Conservation (phyloP, 2,797 vertebrate species). For the Simalia tracyae region DNA sequence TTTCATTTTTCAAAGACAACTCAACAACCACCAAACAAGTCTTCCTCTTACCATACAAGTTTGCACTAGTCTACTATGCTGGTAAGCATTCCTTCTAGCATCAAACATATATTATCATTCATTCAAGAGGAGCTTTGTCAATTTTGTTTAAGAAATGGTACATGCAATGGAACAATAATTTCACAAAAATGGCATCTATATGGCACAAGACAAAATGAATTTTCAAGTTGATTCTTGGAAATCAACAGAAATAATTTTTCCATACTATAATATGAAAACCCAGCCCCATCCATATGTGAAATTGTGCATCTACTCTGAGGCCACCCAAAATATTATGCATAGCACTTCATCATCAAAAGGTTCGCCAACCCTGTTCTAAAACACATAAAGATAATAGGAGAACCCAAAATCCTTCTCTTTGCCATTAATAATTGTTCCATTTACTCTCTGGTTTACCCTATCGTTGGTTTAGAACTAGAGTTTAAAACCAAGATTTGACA, state of each 20-base stretch:
- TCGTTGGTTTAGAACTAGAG: background rate
- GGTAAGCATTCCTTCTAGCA: background rate
- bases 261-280: background rate
- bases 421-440: background rate
- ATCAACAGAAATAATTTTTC: background rate
- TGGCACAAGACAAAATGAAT: background rate
- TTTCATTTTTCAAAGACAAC: background rate
- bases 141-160: background rate
- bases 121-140: background rate
- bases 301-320: background rate
- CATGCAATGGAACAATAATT: background rate
- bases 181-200: background rate
- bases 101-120: background rate
- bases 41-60: background rate
- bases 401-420: background rate
- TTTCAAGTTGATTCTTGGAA: background rate
- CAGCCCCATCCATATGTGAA: background rate
- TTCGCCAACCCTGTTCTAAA: background rate
- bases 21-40: background rate
- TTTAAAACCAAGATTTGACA: background rate
- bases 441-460: background rate
- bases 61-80: background rate
- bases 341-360: background rate
- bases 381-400: background rate
- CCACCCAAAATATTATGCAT: background rate